Evolutionary conservation across 2,888 invertebrate species (phyloP).

Genomic region (Hydrotaea diabolus): DNA sequence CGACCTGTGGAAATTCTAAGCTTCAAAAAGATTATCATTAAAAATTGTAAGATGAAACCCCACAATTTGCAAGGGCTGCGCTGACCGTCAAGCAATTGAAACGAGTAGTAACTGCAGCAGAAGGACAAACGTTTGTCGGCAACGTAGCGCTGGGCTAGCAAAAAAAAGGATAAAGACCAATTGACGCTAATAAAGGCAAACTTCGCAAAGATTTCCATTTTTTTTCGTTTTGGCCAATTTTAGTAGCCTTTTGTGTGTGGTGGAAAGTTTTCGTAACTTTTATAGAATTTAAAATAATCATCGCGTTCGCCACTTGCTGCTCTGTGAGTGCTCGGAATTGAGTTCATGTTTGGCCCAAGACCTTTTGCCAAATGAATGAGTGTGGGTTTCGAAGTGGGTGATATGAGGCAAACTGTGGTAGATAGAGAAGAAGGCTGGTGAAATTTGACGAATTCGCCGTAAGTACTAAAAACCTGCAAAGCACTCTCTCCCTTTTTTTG

Average conservation of each 20-base stretch:
- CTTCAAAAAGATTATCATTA: conserved; percentile 36
- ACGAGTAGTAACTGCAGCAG: neutral
- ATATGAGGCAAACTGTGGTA: neutral
- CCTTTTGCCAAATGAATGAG: conserved; percentile 48
- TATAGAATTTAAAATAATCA: conserved; percentile 53
- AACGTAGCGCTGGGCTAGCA: neutral
- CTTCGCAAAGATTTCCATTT: neutral
- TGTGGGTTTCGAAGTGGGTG: conserved; percentile 23
- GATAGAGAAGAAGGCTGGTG: conserved; percentile 32
- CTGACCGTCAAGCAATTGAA: neutral
- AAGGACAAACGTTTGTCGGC: conserved; percentile 3
- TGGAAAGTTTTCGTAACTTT: conserved; percentile 35
- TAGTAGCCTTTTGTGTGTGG: neutral
- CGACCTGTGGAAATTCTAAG: conserved; percentile 3
- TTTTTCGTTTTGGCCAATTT: neutral
- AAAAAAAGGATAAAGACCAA: neutral
- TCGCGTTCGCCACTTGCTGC: neutral
- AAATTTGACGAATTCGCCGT: conserved; percentile 48
- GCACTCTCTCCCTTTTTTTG: too few species aligned
- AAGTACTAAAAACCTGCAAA: conserved; percentile 59
- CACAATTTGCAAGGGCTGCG: neutral
- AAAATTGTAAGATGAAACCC: conserved; percentile 21
- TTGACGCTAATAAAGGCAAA: neutral
- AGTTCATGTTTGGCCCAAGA: conserved; percentile 56
- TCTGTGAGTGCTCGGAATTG: conserved; percentile 25